Evolutionary conservation across 1,140 invertebrate genomes (phyloP).

Genomic region (Anoplolepis gracilipes): DNA sequence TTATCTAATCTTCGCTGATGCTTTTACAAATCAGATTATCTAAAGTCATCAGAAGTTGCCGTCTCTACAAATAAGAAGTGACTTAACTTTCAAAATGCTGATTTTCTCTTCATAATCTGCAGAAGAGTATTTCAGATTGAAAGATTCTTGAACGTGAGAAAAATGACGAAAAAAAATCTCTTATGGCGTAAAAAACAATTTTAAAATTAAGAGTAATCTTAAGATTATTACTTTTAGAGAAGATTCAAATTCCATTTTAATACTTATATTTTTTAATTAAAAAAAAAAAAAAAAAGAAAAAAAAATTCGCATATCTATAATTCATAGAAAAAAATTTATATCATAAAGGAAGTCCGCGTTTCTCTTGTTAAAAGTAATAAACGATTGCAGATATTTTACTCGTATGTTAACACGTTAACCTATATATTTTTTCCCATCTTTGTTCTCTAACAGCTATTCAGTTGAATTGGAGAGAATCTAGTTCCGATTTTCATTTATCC

Average conservation of each 20-base stretch:
- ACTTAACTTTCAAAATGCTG: neutral
- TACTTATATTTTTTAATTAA: neutral
- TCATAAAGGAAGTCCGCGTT: neutral
- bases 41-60: neutral
- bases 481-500: constrained; percentile 41
- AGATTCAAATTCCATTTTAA: neutral
- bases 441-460: constrained; percentile 44
- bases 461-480: constrained; percentile 12
- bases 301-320: neutral
- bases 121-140: neutral
- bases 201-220: neutral
- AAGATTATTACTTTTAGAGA: neutral
- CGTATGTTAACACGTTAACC: constrained; percentile 30
- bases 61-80: neutral
- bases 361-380: neutral
- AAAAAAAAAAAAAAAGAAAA: no score
- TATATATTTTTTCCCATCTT: constrained; percentile 48
- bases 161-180: neutral
- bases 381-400: neutral
- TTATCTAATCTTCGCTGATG: constrained; percentile 63
- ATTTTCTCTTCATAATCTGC: neutral
- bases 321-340: neutral
- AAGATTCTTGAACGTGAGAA: neutral
- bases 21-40: constrained; percentile 20
- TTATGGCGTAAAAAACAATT: neutral